These are phyloP conservation scores for Perca flavescens DNA, from an alignment of 2,113 vertebrate species.

Conservation along the genomic window DNA sequence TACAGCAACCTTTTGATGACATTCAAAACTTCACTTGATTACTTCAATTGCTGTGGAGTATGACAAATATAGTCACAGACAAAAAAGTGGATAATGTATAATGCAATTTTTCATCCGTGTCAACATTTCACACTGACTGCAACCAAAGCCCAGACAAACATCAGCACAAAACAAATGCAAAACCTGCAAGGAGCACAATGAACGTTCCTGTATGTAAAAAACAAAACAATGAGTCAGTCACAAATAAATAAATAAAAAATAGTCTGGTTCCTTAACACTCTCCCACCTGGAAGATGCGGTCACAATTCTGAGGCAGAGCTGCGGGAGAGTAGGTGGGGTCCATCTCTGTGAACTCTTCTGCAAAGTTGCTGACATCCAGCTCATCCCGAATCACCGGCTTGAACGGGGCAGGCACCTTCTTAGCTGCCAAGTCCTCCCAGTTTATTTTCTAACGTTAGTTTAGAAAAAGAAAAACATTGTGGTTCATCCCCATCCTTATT, in stretches of 20 bases:
- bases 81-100: constrained; percentile 56
- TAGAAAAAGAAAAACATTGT: constrained; percentile 5
- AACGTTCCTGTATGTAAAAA: constrained; percentile 22
- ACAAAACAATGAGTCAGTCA: constrained; percentile 26
- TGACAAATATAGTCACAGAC: constrained; percentile 76
- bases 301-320: constrained; percentile 94
- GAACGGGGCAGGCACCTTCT: constrained; percentile 94
- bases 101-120: constrained; percentile 60
- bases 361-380: constrained; percentile 97
- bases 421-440: constrained; percentile 96
- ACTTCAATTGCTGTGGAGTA: constrained; percentile 73
- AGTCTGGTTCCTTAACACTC: background rate
- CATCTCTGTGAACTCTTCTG: constrained; percentile 99
- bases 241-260: background rate
- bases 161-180: constrained; percentile 40
- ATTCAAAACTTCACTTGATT: constrained; percentile 78
- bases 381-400: constrained; percentile 97
- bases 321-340: constrained; percentile 98
- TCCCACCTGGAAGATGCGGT: constrained; percentile 95
- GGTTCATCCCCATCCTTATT: background rate
- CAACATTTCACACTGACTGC: constrained; percentile 67
- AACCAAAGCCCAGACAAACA: constrained; percentile 62
- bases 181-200: constrained; percentile 46
- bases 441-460: constrained; percentile 89
- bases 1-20: constrained; percentile 81